Evolutionary conservation across 2,888 invertebrate species (phyloP).

Genomic region (Notocelia uddmanniana): DNA sequence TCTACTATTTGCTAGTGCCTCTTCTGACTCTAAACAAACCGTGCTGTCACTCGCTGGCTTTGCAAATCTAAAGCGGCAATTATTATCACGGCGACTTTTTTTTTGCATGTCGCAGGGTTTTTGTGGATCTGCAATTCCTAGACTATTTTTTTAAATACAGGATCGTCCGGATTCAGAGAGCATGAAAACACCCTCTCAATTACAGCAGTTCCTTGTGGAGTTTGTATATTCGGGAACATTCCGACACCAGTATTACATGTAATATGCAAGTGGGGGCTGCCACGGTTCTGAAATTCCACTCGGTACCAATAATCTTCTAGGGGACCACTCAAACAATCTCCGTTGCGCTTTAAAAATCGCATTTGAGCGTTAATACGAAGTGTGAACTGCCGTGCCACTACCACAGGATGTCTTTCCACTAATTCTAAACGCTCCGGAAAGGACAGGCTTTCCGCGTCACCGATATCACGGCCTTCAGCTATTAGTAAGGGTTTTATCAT

Average conservation of each 20-base stretch:
- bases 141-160: constrained; percentile 39
- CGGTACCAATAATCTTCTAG: constrained; percentile 54
- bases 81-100: constrained; percentile 48
- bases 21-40: constrained; percentile 54
- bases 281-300: constrained; percentile 61
- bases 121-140: constrained; percentile 51
- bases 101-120: constrained; percentile 51
- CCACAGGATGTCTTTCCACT: constrained; percentile 47
- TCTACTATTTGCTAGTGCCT: constrained; percentile 55
- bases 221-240: constrained; percentile 48
- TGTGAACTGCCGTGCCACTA: constrained; percentile 53
- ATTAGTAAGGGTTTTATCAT: constrained; percentile 60
- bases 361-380: constrained; percentile 53
- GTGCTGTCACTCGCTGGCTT: constrained; percentile 50
- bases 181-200: constrained; percentile 54
- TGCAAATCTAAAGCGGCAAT: constrained; percentile 53
- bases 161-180: constrained; percentile 47
- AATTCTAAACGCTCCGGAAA: constrained; percentile 45
- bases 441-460: constrained; percentile 42
- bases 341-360: constrained; percentile 48
- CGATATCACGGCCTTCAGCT: constrained; percentile 49
- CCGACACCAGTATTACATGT: constrained; percentile 55
- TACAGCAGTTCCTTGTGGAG: constrained; percentile 46
- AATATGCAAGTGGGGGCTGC: constrained; percentile 61
- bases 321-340: constrained; percentile 40